These are phyloP conservation scores for Hemichromis elongatus DNA, from an alignment of 2,113 vertebrate genomes.

Conservation along the genomic window DNA sequence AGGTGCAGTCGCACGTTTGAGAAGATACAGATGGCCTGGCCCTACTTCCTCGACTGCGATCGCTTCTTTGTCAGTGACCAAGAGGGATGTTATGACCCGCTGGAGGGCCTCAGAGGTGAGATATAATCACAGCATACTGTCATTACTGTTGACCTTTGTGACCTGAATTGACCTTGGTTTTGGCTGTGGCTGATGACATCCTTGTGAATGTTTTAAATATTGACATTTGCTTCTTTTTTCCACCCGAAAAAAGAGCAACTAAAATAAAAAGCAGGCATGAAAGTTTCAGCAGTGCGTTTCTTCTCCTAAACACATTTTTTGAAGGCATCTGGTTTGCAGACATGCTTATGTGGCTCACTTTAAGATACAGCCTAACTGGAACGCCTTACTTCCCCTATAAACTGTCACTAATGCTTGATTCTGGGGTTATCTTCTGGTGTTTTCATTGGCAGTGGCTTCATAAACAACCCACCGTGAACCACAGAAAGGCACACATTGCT, in stretches of 20 bases:
- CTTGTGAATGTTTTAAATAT: not conserved
- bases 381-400: not conserved
- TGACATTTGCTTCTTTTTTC: not conserved
- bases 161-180: not conserved
- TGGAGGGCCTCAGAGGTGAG: conserved; percentile 82
- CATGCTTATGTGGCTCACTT: not conserved
- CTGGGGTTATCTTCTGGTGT: not conserved
- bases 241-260: not conserved
- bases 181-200: not conserved
- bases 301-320: not conserved
- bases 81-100: conserved; percentile 87
- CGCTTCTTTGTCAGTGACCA: conserved; percentile 80
- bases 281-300: not conserved
- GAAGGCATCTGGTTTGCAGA: conserved; percentile 34
- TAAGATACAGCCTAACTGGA: not conserved
- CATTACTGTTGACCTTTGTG: not conserved
- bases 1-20: conserved; percentile 82
- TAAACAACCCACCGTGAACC: not conserved
- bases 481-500: not conserved
- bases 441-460: not conserved
- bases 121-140: not conserved
- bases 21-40: conserved; percentile 92
- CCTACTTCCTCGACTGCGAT: conserved; percentile 91
- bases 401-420: not conserved
- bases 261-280: not conserved